Base-by-base conservation (phyloP, 1,140 invertebrate species). In the Venustaconcha ellipsiformis region DNA sequence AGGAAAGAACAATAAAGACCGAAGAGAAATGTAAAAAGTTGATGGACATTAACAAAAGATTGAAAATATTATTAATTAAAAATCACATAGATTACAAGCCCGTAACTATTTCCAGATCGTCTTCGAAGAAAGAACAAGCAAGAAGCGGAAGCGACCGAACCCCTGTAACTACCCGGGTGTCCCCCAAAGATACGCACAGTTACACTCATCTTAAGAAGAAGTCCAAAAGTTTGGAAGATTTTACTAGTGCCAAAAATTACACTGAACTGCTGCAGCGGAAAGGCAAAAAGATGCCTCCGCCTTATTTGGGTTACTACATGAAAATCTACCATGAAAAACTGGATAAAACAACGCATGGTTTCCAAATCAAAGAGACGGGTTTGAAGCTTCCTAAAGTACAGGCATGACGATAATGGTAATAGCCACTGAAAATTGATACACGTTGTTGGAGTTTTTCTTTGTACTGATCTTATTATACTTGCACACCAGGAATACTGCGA, bases 31-130 rank as follows among this genome's bases (percentile, higher is more conserved):
- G 67, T 67, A 65, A 78, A 20, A 78, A 78, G 78, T 67, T 82
- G 12, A n/a, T 70, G 55, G 78, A 80, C 20, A 66, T 76, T 48
- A 82, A 82, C 64, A 69, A 75, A 59, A 82, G 72, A 58, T 64
- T 82, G 2, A 71, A 74, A 60, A 48, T 72, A 60, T 76, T 72
- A 17, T 57, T 82, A 17, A 30, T 70, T 2, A 71, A 72, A 20
- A 76, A 80, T 67, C 73, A 73, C 20, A 79, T 82, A 55, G 80
- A 82, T 69, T 66, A 66, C 14, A 78, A 78, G 63, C 69, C 80
- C 23, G 80, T 77, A 15, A 70, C 72, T 37, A 72, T 77, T 72
- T 69, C 72, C 72, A 77, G 70, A 63, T 48, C 18, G 69, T 26
- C 73, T 70, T 18, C 73, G 69, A 2, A 60, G 71, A 30, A 73